These are phyloP conservation scores for Drosophila nr. perissopoda DNA, from an alignment of 2,888 invertebrate species.

Conservation along the genomic window DNA sequence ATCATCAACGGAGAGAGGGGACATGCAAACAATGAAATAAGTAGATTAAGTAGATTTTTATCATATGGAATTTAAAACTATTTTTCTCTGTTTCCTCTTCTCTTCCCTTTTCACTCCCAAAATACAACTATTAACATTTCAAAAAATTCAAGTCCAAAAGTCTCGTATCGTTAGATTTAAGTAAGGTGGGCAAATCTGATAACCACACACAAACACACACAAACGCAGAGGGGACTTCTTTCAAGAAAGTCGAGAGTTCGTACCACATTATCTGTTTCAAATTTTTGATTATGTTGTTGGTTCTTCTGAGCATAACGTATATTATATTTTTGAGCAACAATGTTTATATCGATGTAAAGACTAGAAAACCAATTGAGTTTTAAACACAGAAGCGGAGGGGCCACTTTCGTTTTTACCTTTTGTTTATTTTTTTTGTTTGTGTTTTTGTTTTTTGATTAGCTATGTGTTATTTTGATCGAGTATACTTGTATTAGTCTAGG, in stretches of 20 bases:
- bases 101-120: constrained; percentile 31
- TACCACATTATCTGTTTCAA: not conserved
- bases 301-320: constrained; percentile 3
- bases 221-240: not conserved
- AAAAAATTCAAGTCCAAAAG: constrained; percentile 7
- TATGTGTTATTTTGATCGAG: not conserved
- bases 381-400: constrained; percentile 6
- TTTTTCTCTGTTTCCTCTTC: constrained; percentile 40
- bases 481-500: not conserved
- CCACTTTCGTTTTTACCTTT: not conserved
- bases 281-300: constrained; percentile 2
- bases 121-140: not conserved
- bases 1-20: not conserved
- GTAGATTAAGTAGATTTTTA: constrained; percentile 19
- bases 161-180: constrained; percentile 4
- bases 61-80: constrained; percentile 28
- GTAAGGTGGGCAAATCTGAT: not conserved
- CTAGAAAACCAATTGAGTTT: constrained; percentile 32
- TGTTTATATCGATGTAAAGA: constrained; percentile 22
- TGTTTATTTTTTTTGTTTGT: not conserved
- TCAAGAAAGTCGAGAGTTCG: not conserved
- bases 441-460: not conserved
- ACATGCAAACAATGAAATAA: not conserved
- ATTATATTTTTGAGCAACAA: constrained; percentile 21
- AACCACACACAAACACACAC: constrained; percentile 9